Percentiles rank a stretch among this genome's conserved stretches.
Conservation (phyloP, 2,113 vertebrate species). For the Cardinalis cardinalis region DNA sequence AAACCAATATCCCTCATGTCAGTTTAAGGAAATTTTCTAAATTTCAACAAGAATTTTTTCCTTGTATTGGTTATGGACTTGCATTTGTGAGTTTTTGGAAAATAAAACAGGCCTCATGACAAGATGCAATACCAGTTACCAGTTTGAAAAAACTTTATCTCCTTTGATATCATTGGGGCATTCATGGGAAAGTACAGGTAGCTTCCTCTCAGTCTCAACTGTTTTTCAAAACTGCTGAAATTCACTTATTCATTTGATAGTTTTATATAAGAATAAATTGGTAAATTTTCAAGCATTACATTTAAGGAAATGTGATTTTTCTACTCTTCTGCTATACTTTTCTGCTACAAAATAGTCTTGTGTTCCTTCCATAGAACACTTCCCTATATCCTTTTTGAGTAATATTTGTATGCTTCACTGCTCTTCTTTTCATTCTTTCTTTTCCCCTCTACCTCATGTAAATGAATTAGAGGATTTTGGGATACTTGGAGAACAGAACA, state of each 20-base stretch:
- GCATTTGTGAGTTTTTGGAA: rapidly evolving
- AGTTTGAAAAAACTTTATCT: background rate
- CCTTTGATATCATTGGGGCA: background rate
- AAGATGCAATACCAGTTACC: background rate
- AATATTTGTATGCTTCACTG: background rate
- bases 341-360: background rate
- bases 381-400: background rate
- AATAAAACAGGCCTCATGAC: background rate
- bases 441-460: background rate
- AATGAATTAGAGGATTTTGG: slow-evolving; percentile 19
- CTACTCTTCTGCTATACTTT: background rate
- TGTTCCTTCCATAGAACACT: background rate
- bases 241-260: background rate
- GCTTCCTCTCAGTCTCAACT: background rate
- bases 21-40: background rate
- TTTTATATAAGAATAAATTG: slow-evolving; percentile 6
- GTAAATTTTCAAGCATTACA: slow-evolving; percentile 17
- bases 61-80: background rate
- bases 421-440: background rate
- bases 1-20: background rate
- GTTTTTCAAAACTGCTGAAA: background rate
- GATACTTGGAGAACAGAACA: slow-evolving; percentile 5
- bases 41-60: background rate
- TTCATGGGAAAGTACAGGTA: background rate
- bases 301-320: slow-evolving; percentile 1